Evolutionary conservation across 2,113 vertebrate genomes (phyloP), one percentile per base, ranked within the genome.

Genomic region (Silurus asotus): DNA sequence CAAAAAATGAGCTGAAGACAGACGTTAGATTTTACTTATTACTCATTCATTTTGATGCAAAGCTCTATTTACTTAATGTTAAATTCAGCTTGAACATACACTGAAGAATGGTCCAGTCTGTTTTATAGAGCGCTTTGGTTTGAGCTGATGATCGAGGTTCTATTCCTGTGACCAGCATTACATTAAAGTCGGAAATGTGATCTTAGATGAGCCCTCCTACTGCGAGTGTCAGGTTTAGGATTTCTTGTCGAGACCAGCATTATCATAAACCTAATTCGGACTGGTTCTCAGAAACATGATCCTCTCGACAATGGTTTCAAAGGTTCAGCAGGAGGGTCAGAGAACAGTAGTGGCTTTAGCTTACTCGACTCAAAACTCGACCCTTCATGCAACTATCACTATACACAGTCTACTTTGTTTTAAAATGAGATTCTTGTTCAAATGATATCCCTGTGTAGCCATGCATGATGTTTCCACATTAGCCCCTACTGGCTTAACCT

Each of bases 361-460:
- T 75, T 51, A 76, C 77, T 37, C 48, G 48, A 45, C 28, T 15
- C 85, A 77, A 67, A 88, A 85, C 75, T 78, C 6, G 37, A n/a
- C 19, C 69, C 17, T 37, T 8, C 59, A 88, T 87, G 89, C 82
- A 56, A 85, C 70, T 14, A 55, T n/a, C 49, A 81, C 65, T 89
- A 55, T 19, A 53, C 53, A 89, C 75, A 82, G 87, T 84, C 87
- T 59, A 23, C 55, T 74, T 48, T 61, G 23, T 17, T 61, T 37
- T 91, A 90, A 0, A 88, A 45, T 85, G 37, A 37, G 37, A 37
- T 37, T 37, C 48, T 51, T 23, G 0, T 75, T 75, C 23, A 11
- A 23, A 49, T 19, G 11, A 51, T 45, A 51, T 51, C 48, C 17
- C 70, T 74, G 45, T n/a, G 13, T 11, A 72, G 15, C 37, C 37